Evolutionary conservation across 2,113 vertebrate genomes (phyloP).

Genomic region (Paedocypris sp.): DNA sequence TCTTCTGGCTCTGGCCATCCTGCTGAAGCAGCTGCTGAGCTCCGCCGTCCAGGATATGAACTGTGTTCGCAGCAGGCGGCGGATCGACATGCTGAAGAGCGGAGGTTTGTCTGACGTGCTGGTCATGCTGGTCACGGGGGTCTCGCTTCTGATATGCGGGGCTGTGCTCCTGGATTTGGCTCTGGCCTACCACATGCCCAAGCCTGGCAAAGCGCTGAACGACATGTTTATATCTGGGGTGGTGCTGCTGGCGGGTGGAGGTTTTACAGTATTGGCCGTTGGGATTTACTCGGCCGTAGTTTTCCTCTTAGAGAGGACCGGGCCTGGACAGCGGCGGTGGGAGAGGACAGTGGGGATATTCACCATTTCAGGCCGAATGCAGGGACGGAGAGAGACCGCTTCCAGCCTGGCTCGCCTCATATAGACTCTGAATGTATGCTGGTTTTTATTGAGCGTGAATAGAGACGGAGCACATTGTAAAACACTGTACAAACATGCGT

Average conservation of each 20-base stretch:
- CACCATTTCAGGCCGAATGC: conserved; percentile 77
- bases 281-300: conserved; percentile 65
- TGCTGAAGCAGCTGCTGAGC: conserved; percentile 92
- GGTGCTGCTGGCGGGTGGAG: conserved; percentile 68
- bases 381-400: conserved; percentile 67
- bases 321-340: conserved; percentile 47
- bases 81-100: conserved; percentile 83
- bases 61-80: conserved; percentile 76
- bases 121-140: conserved; percentile 72
- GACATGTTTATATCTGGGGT: conserved; percentile 87
- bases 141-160: conserved; percentile 76
- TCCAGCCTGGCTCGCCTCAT: conserved; percentile 89
- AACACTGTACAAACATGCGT: too few relatives aligned
- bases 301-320: conserved; percentile 51
- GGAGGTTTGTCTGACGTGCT: conserved; percentile 79
- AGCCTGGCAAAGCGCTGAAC: conserved; percentile 61
- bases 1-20: conserved; percentile 79
- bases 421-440: conserved; percentile 46
- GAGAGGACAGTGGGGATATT: conserved; percentile 66
- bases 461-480: neutral
- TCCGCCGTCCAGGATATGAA: conserved; percentile 98
- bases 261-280: conserved; percentile 65
- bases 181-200: conserved; percentile 66
- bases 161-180: conserved; percentile 75
- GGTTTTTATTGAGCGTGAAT: neutral